A percentile compares a stretch with the other conserved stretches of the same genome.
phyloP scores from a whole-genome alignment of 2,113 vertebrate species.

The Caranx ignobilis region DNA sequence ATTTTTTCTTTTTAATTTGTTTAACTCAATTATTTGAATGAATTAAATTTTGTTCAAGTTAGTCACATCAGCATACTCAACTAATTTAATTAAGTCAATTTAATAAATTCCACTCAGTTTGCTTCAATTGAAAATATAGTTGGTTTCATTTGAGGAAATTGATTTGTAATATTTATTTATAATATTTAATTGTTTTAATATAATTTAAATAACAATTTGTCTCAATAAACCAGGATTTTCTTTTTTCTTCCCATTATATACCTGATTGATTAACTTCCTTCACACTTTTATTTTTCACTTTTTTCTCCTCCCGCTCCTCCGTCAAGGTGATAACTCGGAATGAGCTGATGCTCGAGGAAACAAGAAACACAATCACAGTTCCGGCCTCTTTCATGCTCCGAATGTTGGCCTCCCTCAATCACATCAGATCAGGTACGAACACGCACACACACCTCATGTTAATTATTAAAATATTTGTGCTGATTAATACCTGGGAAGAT shows the following conservation, averaged over 20 bases:
- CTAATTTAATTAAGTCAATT: no score
- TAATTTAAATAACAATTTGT: background rate
- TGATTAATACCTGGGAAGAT: background rate
- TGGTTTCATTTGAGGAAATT: no score
- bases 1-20: no score
- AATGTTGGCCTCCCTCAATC: slow-evolving; percentile 97
- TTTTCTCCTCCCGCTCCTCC: background rate
- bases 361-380: slow-evolving; percentile 98
- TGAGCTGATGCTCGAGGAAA: slow-evolving; percentile 98
- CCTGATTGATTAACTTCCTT: background rate
- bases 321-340: slow-evolving; percentile 95
- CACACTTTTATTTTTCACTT: background rate
- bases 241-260: background rate
- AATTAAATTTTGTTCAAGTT: no score
- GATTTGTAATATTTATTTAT: no score
- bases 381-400: slow-evolving; percentile 98
- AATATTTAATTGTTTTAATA: no score
- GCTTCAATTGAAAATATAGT: no score
- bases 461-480: background rate
- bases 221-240: background rate
- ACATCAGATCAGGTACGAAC: slow-evolving; percentile 93
- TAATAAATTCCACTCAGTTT: no score
- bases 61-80: no score
- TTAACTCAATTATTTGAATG: no score
- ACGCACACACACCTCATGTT: background rate